Evolutionary conservation across 2,797 vertebrate species (phyloP).

Genomic region (Lepilemur septentrionalis): DNA sequence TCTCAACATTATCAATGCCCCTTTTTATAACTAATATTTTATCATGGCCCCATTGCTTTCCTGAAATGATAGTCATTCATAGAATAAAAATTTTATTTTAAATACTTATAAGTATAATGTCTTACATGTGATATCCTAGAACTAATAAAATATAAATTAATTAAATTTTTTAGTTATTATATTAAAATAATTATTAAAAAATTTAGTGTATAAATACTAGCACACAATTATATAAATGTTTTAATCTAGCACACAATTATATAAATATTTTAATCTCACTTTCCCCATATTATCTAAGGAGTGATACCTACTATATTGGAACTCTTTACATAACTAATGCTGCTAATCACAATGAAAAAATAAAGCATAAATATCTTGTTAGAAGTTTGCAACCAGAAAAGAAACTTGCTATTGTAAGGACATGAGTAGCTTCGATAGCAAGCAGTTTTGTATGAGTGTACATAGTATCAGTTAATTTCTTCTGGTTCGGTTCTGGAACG

Average conservation of each 20-base stretch:
- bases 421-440: not conserved
- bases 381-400: not conserved
- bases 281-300: not conserved
- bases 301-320: not conserved
- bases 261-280: not conserved
- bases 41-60: not conserved
- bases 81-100: not conserved
- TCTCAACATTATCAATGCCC: not conserved
- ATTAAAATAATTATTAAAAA: not conserved
- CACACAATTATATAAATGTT: not conserved
- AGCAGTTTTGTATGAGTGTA: not conserved
- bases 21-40: not conserved
- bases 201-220: not conserved
- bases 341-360: not conserved
- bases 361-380: not conserved
- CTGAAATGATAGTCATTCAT: not conserved
- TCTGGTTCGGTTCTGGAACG: not conserved
- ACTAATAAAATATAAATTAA: not conserved
- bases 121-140: not conserved
- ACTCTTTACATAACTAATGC: not conserved
- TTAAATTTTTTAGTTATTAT: not conserved
- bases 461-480: too few species aligned
- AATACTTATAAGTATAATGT: not conserved
- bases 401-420: not conserved
- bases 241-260: not conserved